phyloP scores from a whole-genome alignment of 2,888 invertebrate species.

The Watsonalla cultraria region DNA sequence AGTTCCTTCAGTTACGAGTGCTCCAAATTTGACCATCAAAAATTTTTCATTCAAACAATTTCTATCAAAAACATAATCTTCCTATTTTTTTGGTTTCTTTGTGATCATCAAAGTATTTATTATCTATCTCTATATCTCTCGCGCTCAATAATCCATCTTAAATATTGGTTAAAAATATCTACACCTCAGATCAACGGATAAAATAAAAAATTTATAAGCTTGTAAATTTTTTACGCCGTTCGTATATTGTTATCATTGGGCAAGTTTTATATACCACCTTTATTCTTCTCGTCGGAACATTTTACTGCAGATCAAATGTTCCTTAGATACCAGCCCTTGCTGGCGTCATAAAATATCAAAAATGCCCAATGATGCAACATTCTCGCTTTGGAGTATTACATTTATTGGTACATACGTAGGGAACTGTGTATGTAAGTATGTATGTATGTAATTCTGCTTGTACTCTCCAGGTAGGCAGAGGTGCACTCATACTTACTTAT shows the following conservation, averaged over 20 bases:
- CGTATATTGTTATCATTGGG: conserved; percentile 38
- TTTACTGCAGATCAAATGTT: conserved; percentile 42
- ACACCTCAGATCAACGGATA: conserved; percentile 1
- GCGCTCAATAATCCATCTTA: no score
- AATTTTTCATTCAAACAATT: no score
- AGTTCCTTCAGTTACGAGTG: no score
- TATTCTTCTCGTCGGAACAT: conserved; percentile 41
- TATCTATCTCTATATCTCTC: neutral
- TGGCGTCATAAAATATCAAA: conserved; percentile 34
- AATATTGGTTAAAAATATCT: no score
- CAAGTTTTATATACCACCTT: conserved; percentile 39
- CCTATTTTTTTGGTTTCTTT: neutral
- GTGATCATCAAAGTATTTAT: neutral
- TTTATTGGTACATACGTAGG: no score
- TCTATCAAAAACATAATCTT: no score
- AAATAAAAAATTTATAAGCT: conserved; percentile 10
- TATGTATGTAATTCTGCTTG: no score
- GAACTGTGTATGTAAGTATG: no score
- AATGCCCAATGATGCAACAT: conserved; percentile 32
- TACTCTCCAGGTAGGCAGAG: no score
- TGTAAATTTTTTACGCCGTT: conserved; percentile 35
- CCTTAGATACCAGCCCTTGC: conserved; percentile 36
- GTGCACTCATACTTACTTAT: no score
- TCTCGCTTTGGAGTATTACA: conserved; percentile 23
- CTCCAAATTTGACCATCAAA: no score